Conservation (phyloP, 1,140 invertebrate genomes). For the Dermatophagoides farinae region DNA sequence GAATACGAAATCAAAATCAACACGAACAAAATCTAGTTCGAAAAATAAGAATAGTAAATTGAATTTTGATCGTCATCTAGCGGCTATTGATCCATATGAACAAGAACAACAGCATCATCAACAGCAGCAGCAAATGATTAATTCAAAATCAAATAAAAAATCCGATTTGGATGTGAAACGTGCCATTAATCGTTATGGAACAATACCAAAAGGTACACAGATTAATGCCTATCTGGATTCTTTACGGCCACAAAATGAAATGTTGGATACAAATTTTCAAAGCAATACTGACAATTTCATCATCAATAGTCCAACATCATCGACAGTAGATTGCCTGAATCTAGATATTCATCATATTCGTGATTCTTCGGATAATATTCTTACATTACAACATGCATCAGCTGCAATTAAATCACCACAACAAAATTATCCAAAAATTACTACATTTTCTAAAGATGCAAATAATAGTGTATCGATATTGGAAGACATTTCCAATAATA, state of each 20-base stretch:
- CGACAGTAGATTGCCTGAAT: conserved; percentile 13
- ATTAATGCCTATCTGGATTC: conserved; percentile 90
- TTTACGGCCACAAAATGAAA: conserved; percentile 33
- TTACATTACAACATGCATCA: too few species aligned
- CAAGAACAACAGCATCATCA: neutral
- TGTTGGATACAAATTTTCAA: neutral
- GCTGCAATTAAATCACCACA: neutral
- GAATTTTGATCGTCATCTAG: neutral
- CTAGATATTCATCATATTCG: neutral
- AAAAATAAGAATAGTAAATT: neutral
- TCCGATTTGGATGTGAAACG: conserved; percentile 81
- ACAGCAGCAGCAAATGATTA: conserved; percentile 6
- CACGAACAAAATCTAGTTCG: neutral
- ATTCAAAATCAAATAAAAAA: conserved; percentile 31
- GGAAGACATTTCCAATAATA: conserved; percentile 8
- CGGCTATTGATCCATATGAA: too few species aligned
- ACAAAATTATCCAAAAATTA: conserved; percentile 7
- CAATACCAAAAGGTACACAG: conserved; percentile 75
- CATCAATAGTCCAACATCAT: conserved; percentile 28
- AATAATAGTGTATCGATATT: conserved; percentile 6
- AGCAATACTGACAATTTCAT: conserved; percentile 29
- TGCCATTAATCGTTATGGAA: conserved; percentile 78
- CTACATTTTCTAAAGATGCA: conserved; percentile 12
- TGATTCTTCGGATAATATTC: too few species aligned
- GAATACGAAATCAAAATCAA: neutral